Conservation (phyloP, 2,888 invertebrate genomes). For the Prenolepis imparis region DNA sequence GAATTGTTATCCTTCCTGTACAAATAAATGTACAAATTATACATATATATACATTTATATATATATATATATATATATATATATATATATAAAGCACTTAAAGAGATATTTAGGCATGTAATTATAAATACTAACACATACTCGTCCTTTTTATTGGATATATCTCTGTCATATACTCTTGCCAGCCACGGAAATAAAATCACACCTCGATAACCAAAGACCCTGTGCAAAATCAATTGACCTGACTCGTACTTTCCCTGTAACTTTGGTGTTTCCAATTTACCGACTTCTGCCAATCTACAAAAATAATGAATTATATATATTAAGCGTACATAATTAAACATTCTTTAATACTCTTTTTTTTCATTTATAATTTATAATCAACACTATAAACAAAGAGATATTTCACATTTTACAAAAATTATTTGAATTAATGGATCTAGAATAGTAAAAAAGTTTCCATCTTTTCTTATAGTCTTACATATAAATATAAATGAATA, state of each 20-base stretch:
- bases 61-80: not conserved
- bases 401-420: not conserved
- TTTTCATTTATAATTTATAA: not conserved
- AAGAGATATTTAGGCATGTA: not conserved
- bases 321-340: not conserved
- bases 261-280: slow-evolving; percentile 94
- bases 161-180: slow-evolving; percentile 97
- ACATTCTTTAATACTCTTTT: not conserved
- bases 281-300: slow-evolving; percentile 98
- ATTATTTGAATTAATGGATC: not conserved
- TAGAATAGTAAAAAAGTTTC: not conserved
- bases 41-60: no score
- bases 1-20: slow-evolving; percentile 82
- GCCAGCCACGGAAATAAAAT: slow-evolving; percentile 99
- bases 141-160: slow-evolving; percentile 90
- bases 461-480: not conserved
- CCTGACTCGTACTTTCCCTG: slow-evolving; percentile 98
- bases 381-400: not conserved
- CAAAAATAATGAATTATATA: slow-evolving; percentile 63
- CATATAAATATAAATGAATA: slow-evolving; percentile 15
- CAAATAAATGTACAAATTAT: slow-evolving; percentile 44
- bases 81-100: not conserved
- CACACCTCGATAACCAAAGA: slow-evolving; percentile 99
- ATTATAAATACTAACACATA: slow-evolving; percentile 62
- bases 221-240: slow-evolving; percentile 97